A percentile compares a stretch with the other conserved stretches of the same genome.
phyloP scores from a whole-genome alignment of 2,797 vertebrate species.

The Amblyopsis hoosieri region DNA sequence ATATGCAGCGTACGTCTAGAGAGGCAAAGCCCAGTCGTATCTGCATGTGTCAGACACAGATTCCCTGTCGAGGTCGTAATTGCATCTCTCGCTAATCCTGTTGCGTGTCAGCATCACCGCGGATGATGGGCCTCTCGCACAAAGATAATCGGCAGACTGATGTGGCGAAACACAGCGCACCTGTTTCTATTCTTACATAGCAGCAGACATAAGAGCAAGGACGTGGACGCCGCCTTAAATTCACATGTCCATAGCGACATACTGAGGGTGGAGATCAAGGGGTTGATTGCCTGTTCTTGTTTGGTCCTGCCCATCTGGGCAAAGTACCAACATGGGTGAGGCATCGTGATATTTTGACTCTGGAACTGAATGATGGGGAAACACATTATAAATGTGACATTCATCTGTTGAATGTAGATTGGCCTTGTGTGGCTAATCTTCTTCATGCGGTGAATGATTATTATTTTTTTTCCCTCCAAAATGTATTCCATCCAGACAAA shows the following conservation, averaged over 20 bases:
- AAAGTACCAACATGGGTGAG: not conserved
- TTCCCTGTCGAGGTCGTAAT: conserved; percentile 73
- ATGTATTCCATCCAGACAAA: not conserved
- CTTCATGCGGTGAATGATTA: not conserved
- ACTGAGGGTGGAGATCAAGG: no score
- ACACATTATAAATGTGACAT: not conserved
- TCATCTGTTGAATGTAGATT: not conserved
- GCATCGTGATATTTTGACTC: not conserved
- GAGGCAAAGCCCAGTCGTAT: conserved; percentile 55
- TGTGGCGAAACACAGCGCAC: conserved; percentile 56
- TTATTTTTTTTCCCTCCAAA: not conserved
- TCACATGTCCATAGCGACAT: conserved; percentile 16
- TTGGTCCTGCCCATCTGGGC: not conserved
- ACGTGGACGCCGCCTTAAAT: conserved; percentile 36
- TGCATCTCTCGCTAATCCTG: conserved; percentile 72
- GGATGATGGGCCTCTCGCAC: conserved; percentile 52
- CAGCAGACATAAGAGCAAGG: conserved; percentile 31
- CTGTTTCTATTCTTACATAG: conserved; percentile 51
- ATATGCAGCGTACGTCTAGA: conserved; percentile 34
- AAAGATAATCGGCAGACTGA: conserved; percentile 66
- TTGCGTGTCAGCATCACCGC: conserved; percentile 55
- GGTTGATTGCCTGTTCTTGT: not conserved
- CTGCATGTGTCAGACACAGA: conserved; percentile 54
- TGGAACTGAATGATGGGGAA: not conserved
- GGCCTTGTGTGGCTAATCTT: not conserved